Conservation (phyloP, 2,888 invertebrate species). For the Ypsolopha scabrella region DNA sequence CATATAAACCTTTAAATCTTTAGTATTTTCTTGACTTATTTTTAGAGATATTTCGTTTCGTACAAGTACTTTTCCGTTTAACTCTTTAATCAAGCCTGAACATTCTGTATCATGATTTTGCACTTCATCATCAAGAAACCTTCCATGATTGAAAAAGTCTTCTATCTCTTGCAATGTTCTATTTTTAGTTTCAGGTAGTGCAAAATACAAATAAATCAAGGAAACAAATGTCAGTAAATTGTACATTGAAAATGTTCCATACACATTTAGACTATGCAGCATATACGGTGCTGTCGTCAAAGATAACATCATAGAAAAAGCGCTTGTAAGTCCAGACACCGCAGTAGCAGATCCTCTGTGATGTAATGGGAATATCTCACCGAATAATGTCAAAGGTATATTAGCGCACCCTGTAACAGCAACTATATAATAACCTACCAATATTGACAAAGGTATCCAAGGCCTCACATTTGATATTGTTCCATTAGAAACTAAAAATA, state of each 20-base stretch:
- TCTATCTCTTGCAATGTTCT: slow-evolving; percentile 31
- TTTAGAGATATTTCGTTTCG: no score
- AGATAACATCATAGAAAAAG: slow-evolving; percentile 21
- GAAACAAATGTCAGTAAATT: slow-evolving; percentile 19
- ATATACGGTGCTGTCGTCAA: slow-evolving; percentile 33
- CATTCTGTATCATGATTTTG: no score
- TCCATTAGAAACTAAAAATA: slow-evolving; percentile 21
- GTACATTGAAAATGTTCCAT: slow-evolving; percentile 39
- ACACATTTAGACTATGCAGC: slow-evolving; percentile 23
- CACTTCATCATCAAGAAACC: neutral
- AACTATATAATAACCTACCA: slow-evolving; percentile 31
- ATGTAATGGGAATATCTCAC: slow-evolving; percentile 41
- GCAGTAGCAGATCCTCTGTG: slow-evolving; percentile 34
- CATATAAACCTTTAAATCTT: no score
- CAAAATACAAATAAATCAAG: slow-evolving; percentile 19
- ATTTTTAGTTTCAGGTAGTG: slow-evolving; percentile 31
- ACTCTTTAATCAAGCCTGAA: no score
- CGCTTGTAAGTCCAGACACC: slow-evolving; percentile 24
- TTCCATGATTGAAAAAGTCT: slow-evolving; percentile 18
- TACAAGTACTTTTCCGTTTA: no score
- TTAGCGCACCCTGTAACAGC: slow-evolving; percentile 42
- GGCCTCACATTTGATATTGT: slow-evolving; percentile 20
- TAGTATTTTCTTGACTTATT: no score
- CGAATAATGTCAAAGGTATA: slow-evolving; percentile 37
- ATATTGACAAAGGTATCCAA: slow-evolving; percentile 28